Percentiles rank a stretch among this genome's conserved stretches.
Evolutionary conservation across 2,888 invertebrate genomes (phyloP).

Genomic region (Ferdinandea cuprea): DNA sequence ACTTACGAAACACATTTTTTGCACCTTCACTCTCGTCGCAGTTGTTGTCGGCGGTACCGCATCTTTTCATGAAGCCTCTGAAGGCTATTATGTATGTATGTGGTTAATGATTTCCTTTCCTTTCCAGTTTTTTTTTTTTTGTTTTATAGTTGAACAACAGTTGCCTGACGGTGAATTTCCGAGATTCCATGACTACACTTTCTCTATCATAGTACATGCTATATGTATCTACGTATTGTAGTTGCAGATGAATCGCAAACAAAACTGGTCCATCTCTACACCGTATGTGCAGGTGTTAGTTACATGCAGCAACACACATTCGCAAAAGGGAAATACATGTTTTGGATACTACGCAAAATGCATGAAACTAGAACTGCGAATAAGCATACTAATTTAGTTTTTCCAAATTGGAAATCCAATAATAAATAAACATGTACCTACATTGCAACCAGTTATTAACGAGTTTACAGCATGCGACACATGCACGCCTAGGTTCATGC

Average conservation of each 20-base stretch:
- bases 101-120: background rate
- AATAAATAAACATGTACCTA: too few relatives aligned
- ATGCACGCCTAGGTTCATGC: background rate
- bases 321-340: background rate
- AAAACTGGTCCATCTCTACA: background rate
- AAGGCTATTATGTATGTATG: background rate
- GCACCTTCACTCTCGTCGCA: background rate
- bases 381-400: background rate
- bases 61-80: background rate
- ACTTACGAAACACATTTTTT: constrained; percentile 2
- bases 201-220: background rate
- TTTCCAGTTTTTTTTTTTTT: too few relatives aligned
- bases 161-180: background rate
- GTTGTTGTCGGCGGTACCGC: background rate
- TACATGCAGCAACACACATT: background rate
- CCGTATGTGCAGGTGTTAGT: background rate
- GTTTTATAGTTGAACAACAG: background rate
- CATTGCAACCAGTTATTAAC: background rate
- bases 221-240: background rate
- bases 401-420: background rate
- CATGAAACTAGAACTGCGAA: background rate
- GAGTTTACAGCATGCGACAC: background rate
- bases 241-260: constrained; percentile 1
- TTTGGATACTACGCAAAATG: background rate
- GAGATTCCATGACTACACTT: background rate